phyloP scores from a whole-genome alignment of 2,797 vertebrate species.

The Antrozous pallidus region DNA sequence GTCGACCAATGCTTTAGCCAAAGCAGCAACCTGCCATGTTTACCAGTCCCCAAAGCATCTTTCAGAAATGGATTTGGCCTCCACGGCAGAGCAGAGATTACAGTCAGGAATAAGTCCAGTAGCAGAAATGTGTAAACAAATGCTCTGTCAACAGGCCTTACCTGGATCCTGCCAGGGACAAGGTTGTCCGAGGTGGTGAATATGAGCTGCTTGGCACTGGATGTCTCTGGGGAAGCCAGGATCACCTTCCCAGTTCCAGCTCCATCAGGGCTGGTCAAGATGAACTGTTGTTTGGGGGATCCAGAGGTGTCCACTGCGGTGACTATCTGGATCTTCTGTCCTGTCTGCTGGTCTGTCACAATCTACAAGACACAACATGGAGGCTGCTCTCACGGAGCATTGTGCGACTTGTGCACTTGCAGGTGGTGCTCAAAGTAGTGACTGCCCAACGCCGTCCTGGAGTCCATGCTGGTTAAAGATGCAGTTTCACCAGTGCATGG shows the following conservation, averaged over 20 bases:
- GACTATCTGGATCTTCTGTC: constrained; percentile 98
- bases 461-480: background rate
- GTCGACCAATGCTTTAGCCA: too few species aligned
- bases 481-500: background rate
- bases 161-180: constrained; percentile 97
- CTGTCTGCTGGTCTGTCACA: constrained; percentile 97
- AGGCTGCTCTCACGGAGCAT: constrained; percentile 43
- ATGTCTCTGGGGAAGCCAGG: constrained; percentile 91
- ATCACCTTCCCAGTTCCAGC: constrained; percentile 95
- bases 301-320: constrained; percentile 92
- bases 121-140: background rate
- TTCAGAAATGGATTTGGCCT: background rate
- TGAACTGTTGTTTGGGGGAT: constrained; percentile 94
- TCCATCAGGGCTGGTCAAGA: constrained; percentile 94
- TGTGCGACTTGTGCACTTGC: background rate
- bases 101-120: background rate
- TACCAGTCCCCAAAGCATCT: background rate
- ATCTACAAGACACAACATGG: constrained; percentile 86
- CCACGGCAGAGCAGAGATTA: background rate
- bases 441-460: background rate
- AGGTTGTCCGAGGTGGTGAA: constrained; percentile 95
- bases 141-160: constrained; percentile 72
- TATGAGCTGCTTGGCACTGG: constrained; percentile 95
- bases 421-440: background rate
- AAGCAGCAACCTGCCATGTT: background rate